Conservation (phyloP, 2,797 vertebrate genomes). For the Oreochromis grahami region DNA sequence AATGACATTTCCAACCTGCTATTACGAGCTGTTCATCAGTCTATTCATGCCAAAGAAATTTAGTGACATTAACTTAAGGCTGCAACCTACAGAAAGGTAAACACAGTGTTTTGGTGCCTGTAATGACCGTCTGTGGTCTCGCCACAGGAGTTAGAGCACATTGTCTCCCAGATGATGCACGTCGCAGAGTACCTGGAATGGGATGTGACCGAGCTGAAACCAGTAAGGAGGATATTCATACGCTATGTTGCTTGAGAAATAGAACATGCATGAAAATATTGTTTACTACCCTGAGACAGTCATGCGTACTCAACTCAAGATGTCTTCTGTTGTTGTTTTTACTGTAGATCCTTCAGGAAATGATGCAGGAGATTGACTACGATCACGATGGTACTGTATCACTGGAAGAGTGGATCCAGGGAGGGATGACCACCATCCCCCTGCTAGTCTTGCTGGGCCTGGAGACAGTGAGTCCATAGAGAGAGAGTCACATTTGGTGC, state of each 20-base stretch:
- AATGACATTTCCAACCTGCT: conserved; percentile 32
- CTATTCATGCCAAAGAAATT: conserved; percentile 21
- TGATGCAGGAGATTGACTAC: conserved; percentile 98
- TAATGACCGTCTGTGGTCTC: conserved; percentile 45
- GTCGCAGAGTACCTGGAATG: conserved; percentile 95
- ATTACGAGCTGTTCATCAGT: conserved; percentile 48
- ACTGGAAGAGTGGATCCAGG: conserved; percentile 94
- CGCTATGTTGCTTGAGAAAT: neutral
- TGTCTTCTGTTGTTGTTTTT: rapidly evolving
- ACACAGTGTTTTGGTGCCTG: conserved; percentile 44
- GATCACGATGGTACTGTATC: conserved; percentile 92
- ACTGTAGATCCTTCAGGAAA: conserved; percentile 90
- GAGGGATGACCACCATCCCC: conserved; percentile 94
- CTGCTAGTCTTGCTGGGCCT: conserved; percentile 90
- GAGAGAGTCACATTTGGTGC: neutral
- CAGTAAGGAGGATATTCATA: conserved; percentile 71
- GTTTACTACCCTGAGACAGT: neutral
- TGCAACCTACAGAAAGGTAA: conserved; percentile 41
- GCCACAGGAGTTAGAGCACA: conserved; percentile 90
- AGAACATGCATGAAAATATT: neutral
- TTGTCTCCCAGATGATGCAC: conserved; percentile 97
- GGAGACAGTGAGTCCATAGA: conserved; percentile 82
- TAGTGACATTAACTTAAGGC: conserved; percentile 19
- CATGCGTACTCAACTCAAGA: neutral
- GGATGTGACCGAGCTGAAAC: conserved; percentile 93